Evolutionary conservation across 2,797 vertebrate genomes (phyloP).

Genomic region (Phrynocephalus guinanensis): DNA sequence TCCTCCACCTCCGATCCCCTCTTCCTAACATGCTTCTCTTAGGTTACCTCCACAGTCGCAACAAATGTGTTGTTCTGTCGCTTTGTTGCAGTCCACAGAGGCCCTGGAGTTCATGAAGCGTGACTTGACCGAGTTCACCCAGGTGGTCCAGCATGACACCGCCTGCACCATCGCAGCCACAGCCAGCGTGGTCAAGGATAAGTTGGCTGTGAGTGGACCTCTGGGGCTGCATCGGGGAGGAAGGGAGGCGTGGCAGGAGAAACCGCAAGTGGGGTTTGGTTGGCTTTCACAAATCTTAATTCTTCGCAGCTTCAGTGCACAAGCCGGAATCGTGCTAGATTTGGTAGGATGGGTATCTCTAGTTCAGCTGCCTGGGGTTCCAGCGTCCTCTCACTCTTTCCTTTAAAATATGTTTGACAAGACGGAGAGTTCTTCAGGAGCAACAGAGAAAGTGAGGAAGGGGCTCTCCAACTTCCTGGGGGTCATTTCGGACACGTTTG

Average conservation of each 20-base stretch:
- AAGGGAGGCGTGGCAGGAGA: no score
- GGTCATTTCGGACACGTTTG: conserved; percentile 96
- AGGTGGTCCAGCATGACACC: conserved; percentile 96
- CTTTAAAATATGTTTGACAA: conserved; percentile 66
- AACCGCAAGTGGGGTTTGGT: background rate
- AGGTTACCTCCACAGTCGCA: background rate
- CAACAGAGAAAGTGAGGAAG: conserved; percentile 95
- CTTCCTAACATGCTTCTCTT: background rate
- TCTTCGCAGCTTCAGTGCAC: background rate
- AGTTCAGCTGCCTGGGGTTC: background rate
- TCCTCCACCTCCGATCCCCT: background rate
- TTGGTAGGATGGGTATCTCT: background rate
- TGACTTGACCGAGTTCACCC: conserved; percentile 94
- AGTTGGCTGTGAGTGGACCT: conserved; percentile 86
- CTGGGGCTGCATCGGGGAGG: background rate
- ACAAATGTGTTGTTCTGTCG: background rate
- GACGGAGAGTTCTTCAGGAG: conserved; percentile 91
- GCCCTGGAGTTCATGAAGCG: conserved; percentile 96
- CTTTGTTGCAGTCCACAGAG: conserved; percentile 88
- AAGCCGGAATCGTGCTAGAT: background rate
- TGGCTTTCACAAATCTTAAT: background rate
- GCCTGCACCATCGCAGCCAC: conserved; percentile 96
- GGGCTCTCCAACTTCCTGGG: conserved; percentile 94
- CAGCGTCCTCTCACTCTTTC: background rate
- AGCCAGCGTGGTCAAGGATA: conserved; percentile 93